Percentiles rank a stretch among this genome's conserved stretches.
These are phyloP conservation scores for Epirrhoe tristata DNA, from an alignment of 2,888 invertebrate genomes.

Conservation along the genomic window DNA sequence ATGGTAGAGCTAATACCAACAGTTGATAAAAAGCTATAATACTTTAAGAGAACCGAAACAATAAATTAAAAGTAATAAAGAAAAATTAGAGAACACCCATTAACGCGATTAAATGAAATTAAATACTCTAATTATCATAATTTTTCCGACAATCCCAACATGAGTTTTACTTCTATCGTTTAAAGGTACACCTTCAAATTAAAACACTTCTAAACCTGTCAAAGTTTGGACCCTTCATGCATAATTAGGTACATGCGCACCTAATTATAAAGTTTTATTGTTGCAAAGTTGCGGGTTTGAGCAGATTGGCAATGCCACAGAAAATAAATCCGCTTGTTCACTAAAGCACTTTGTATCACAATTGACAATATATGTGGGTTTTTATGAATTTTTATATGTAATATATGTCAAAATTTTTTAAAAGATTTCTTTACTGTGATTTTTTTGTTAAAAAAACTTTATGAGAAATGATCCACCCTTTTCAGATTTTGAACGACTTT, in stretches of 20 bases:
- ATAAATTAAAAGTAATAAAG: too few species aligned
- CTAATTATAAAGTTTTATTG: constrained; percentile 44
- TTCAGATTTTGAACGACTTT: too few species aligned
- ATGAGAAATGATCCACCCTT: too few species aligned
- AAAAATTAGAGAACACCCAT: not conserved
- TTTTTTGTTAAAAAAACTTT: too few species aligned
- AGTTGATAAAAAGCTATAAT: too few species aligned
- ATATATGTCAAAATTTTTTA: too few species aligned
- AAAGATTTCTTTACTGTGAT: too few species aligned
- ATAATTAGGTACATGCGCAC: constrained; percentile 30
- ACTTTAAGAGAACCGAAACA: too few species aligned
- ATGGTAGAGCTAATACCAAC: too few species aligned
- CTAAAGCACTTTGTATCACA: not conserved
- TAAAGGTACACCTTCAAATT: constrained; percentile 10
- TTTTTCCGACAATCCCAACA: not conserved
- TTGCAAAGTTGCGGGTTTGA: constrained; percentile 38
- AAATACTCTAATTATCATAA: not conserved
- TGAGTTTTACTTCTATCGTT: constrained; percentile 5
- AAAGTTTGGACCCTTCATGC: constrained; percentile 30
- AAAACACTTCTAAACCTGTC: constrained; percentile 32
- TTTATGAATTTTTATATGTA: not conserved
- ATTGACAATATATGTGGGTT: not conserved
- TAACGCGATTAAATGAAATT: not conserved
- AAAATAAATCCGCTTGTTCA: not conserved
- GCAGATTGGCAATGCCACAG: constrained; percentile 25